These are phyloP conservation scores for Abramis brama DNA, from an alignment of 2,113 vertebrate genomes.

Conservation along the genomic window DNA sequence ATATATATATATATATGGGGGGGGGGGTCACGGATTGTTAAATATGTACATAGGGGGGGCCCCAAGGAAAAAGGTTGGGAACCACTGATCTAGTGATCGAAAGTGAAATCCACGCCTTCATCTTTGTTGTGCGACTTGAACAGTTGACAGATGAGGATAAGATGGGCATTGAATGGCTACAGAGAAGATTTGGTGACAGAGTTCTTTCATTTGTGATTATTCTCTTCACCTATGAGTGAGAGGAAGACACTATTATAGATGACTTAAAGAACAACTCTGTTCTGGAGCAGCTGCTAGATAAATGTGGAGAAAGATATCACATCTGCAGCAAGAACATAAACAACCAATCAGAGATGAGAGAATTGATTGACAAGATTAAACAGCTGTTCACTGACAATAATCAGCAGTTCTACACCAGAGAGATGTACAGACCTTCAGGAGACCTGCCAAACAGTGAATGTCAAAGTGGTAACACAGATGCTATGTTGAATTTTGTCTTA, in stretches of 20 bases:
- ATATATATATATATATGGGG: too few relatives aligned
- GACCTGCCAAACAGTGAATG: not conserved
- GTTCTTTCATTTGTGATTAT: constrained; percentile 6
- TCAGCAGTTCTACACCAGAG: not conserved
- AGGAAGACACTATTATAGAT: not conserved
- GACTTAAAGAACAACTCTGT: not conserved
- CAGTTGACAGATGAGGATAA: constrained; percentile 5
- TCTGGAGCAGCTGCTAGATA: constrained; percentile 3
- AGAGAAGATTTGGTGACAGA: constrained; percentile 33
- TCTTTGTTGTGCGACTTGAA: constrained; percentile 39
- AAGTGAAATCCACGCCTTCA: constrained; percentile 35
- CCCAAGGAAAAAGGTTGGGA: too few relatives aligned
- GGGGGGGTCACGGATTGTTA: too few relatives aligned
- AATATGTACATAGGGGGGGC: too few relatives aligned
- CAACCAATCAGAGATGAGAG: not conserved
- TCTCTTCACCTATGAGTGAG: constrained; percentile 39
- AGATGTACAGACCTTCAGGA: not conserved
- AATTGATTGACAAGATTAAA: not conserved
- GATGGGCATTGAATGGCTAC: constrained; percentile 30
- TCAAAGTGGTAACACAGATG: constrained; percentile 2
- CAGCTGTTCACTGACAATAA: not conserved
- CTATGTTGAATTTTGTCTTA: not conserved
- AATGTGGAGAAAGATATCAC: constrained; percentile 36
- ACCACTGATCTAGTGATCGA: too few relatives aligned
- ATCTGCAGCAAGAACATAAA: constrained; percentile 40